Evolutionary conservation across 2,113 vertebrate species (phyloP).

Genomic region (Ctenodactylus gundi): DNA sequence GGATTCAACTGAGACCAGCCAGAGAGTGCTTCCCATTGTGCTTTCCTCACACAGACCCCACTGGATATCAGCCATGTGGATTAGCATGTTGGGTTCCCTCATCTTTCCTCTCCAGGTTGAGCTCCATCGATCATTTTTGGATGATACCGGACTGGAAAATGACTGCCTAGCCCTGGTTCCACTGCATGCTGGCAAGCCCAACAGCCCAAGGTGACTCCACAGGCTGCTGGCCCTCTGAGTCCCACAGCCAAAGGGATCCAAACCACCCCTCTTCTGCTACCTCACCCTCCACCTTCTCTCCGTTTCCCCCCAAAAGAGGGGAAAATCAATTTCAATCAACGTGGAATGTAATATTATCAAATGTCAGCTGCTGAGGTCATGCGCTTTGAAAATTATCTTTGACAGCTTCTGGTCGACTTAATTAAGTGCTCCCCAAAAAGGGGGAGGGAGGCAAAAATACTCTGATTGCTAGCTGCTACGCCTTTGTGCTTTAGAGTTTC

Average conservation of each 20-base stretch:
- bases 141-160: rapidly evolving
- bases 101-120: background rate
- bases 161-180: background rate
- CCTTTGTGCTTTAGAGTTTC: conserved; percentile 91
- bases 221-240: conserved; percentile 84
- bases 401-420: conserved; percentile 99
- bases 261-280: conserved; percentile 80
- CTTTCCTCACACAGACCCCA: background rate
- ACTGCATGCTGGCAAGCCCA: conserved; percentile 76
- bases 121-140: background rate
- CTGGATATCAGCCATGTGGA: background rate
- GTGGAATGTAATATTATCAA: conserved; percentile 99
- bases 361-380: conserved; percentile 96
- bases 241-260: conserved; percentile 88
- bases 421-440: conserved; percentile 95
- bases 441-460: conserved; percentile 88
- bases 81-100: background rate
- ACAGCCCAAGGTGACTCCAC: conserved; percentile 87
- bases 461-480: conserved; percentile 90
- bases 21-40: background rate
- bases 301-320: conserved; percentile 74
- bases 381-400: conserved; percentile 98
- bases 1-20: background rate
- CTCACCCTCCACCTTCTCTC: conserved; percentile 69
- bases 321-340: conserved; percentile 99